A percentile compares a stretch with the other conserved stretches of the same genome.
Conservation (phyloP, 2,888 invertebrate genomes). For the Notocelia uddmanniana region DNA sequence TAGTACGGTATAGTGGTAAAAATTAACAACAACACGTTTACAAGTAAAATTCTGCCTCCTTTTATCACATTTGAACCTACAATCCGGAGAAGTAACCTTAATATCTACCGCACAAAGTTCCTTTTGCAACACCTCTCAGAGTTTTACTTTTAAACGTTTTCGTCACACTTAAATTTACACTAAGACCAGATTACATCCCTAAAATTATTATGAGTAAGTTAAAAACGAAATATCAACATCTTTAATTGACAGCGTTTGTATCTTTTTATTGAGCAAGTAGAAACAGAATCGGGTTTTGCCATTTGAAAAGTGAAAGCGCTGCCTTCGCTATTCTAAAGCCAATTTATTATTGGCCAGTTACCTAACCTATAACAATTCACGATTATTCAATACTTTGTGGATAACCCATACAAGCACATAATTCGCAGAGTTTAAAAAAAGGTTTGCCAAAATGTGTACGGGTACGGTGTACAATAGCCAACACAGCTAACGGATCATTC, state of each 20-base stretch:
- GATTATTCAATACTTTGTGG: slow-evolving; percentile 24
- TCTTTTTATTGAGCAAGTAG: slow-evolving; percentile 44
- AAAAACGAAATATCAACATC: slow-evolving; percentile 33
- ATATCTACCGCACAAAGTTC: background rate
- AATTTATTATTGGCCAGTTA: slow-evolving; percentile 12
- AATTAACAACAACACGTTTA: slow-evolving; percentile 10
- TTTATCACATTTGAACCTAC: background rate
- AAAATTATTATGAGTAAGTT: slow-evolving; percentile 20
- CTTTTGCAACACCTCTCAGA: slow-evolving; percentile 9
- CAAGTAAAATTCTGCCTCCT: slow-evolving; percentile 7
- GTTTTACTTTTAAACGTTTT: slow-evolving; percentile 17
- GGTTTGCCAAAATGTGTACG: background rate
- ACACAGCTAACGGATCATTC: too few relatives aligned
- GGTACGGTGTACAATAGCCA: too few relatives aligned
- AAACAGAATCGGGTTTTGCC: slow-evolving; percentile 37
- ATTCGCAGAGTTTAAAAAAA: slow-evolving; percentile 9
- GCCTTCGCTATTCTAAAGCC: slow-evolving; percentile 26
- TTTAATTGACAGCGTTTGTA: slow-evolving; percentile 54
- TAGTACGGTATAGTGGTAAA: slow-evolving; percentile 9
- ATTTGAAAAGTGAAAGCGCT: slow-evolving; percentile 14
- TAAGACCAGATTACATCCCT: slow-evolving; percentile 37
- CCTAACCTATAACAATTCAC: slow-evolving; percentile 24
- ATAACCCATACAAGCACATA: slow-evolving; percentile 7
- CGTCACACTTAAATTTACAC: background rate
- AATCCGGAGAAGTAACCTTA: slow-evolving; percentile 1